Evolutionary conservation across 53 echinoderm and acorn worm species (phyloP), one percentile per base, ranked within the genome.

Genomic region (Crossaster papposus): DNA sequence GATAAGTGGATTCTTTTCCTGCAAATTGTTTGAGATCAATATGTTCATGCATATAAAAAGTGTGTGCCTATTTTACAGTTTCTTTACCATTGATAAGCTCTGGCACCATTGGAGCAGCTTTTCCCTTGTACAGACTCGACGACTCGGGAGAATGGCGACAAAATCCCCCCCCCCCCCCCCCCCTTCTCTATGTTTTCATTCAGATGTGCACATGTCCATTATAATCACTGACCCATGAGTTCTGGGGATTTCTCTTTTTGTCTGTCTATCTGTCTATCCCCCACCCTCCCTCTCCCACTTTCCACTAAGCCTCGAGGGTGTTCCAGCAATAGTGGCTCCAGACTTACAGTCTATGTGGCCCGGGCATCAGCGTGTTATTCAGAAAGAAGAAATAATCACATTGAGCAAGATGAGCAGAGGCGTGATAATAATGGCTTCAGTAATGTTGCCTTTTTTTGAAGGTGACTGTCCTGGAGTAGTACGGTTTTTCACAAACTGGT

Each of bases 271-370:
- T 14, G 14, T 38, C 79, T 38, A 26, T 36, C 38, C 23, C 38
- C 26, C 13, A 38, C 79, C 54, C 32, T 53, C 44, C 22, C 62
- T 31, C 20, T 54, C 64, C 14, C 65, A 83, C 77, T 76, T 77
- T 33, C 52, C 74, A 55, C 85, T 85, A 22, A 55, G 87, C 87
- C 77, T 36, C 31, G 53, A 77, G 87, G 77, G n/a, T n/a, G n/a
- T n/a, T 32, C 75, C 87, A 76, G 87, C 55, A 14, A 74, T 87
- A 77, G 17, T 76, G 87, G 87, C 87, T 62, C 76, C 87, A 87
- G 87, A 87, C 72, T 75, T 1, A 36, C n/a, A 75, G 72, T 87
- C 87, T 58, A 17, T 82, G 87, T 82, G 87, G 58, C 77, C 87
- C 62, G 33, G 58, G 24, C 77, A 28, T 77, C 24, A 77, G 72